Base-by-base conservation (phyloP, 2,113 vertebrate genomes). In the Seriola dumerili region DNA sequence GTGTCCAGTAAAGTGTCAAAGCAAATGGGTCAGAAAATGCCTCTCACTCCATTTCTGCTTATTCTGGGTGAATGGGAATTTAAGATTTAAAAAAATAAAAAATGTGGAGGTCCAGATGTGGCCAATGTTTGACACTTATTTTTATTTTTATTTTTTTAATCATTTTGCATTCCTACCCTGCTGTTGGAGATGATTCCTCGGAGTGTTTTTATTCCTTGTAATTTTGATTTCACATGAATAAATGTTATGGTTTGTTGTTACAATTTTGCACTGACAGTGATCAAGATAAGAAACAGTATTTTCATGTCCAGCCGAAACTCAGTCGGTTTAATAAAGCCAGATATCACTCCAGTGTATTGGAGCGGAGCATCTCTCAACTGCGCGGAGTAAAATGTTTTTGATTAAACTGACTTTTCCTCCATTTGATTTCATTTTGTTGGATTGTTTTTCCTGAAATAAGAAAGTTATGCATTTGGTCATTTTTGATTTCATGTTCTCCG, bases 1-100 rank as follows among this genome's bases (percentile, higher is more conserved):
- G 44, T n/a, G 10, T 76, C 86, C 66, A 80, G 63, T 44, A 64
- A 87, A n/a, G 59, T 72, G 78, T 78, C 55, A 44, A 19, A 86
- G 48, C 52, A 63, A 78, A 67, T 23, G 52, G 34, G 34, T 77
- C 78, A 78, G 73, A 78, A 83, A 73, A 66, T 48, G 40, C 25
- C 44, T 71, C 36, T 21, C 40, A 17, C 54, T 76, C 29, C 4
- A 52, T n/a, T 80, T 67, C 19, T 74, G 38, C 70, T 63, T 36
- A 55, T 23, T 77, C 42, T 65, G 64, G 68, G 73, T n/a, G 40
- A 50, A 17, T 19, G 8, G 19, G 14, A 16, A 48, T 13, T 48
- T 48, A 16, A 54, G 48, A 54, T 42, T 29, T 29, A 29, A 29
- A 29, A 29, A 29, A 11, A 11, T 8, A 4, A 13, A 14, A 50